Conservation (phyloP, 2,797 vertebrate genomes). For the Lophius americanus region DNA sequence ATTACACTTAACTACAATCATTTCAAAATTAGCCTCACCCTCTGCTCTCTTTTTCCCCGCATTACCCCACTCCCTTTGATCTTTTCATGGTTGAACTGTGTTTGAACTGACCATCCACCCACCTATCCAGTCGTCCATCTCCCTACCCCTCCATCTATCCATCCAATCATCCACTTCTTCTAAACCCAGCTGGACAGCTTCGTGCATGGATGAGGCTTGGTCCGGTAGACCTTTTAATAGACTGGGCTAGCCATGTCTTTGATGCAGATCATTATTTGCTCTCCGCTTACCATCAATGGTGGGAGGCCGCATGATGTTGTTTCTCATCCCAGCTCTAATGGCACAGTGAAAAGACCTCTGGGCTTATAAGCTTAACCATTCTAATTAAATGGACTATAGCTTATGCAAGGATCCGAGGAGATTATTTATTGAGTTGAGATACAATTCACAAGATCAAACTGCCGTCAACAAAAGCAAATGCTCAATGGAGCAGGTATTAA, state of each 20-base stretch:
- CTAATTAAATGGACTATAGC: conserved; percentile 79
- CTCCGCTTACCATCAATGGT: conserved; percentile 59
- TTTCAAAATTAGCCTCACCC: conserved; percentile 59
- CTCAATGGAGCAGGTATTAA: conserved; percentile 64
- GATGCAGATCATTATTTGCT: conserved; percentile 75
- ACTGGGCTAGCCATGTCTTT: conserved; percentile 52
- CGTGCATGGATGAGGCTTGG: conserved; percentile 55
- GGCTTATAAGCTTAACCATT: conserved; percentile 74
- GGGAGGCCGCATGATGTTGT: conserved; percentile 68
- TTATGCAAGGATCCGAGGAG: conserved; percentile 71
- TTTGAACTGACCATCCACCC: conserved; percentile 69
- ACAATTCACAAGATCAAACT: conserved; percentile 70
- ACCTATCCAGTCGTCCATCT: conserved; percentile 36
- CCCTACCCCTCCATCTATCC: conserved; percentile 39
- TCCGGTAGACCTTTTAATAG: conserved; percentile 65
- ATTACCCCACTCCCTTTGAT: conserved; percentile 65
- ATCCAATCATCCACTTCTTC: conserved; percentile 33
- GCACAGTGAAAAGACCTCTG: conserved; percentile 75
- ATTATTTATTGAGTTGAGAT: conserved; percentile 77
- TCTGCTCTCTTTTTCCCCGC: conserved; percentile 31
- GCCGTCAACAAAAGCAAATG: conserved; percentile 63
- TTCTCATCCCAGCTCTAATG: conserved; percentile 75
- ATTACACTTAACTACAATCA: conserved; percentile 36
- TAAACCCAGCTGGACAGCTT: conserved; percentile 64
- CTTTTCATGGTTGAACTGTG: conserved; percentile 65